Conservation (phyloP, 2,113 vertebrate genomes). For the Carettochelys insculpta region DNA sequence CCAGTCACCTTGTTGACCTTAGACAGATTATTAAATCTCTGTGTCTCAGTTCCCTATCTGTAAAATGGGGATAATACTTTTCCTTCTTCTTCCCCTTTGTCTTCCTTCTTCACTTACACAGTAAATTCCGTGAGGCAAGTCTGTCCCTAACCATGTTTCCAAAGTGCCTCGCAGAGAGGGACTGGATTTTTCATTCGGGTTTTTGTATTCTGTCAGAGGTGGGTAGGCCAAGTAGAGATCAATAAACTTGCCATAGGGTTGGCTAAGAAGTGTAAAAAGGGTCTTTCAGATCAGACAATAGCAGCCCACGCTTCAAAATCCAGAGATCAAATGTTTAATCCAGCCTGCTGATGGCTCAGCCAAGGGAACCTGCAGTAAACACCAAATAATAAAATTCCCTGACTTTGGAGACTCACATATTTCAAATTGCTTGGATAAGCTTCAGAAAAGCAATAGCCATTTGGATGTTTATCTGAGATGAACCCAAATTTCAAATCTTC, state of each 20-base stretch:
- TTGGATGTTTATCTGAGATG: not conserved
- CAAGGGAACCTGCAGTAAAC: not conserved
- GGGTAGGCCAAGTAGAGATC: not conserved
- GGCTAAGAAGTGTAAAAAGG: not conserved
- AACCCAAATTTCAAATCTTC: not conserved
- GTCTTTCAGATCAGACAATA: not conserved
- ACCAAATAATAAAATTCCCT: not conserved
- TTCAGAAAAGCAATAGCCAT: not conserved
- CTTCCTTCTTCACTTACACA: not conserved
- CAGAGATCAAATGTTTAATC: not conserved
- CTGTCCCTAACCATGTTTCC: not conserved
- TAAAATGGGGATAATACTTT: not conserved
- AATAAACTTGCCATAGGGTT: not conserved
- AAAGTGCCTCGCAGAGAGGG: not conserved
- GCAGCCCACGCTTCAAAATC: not conserved
- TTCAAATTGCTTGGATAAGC: not conserved
- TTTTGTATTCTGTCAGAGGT: not conserved
- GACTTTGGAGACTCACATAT: not conserved
- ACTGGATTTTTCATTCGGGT: not conserved
- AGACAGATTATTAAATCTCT: not conserved
- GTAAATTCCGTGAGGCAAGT: not conserved
- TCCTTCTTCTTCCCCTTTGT: not conserved
- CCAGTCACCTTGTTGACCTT: no score
- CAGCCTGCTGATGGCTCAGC: not conserved
- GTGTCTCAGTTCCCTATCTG: not conserved